Evolutionary conservation across 2,888 invertebrate species (phyloP), one percentile per base, ranked within the genome.

Genomic region (Ashinkailepas kermadecensis): DNA sequence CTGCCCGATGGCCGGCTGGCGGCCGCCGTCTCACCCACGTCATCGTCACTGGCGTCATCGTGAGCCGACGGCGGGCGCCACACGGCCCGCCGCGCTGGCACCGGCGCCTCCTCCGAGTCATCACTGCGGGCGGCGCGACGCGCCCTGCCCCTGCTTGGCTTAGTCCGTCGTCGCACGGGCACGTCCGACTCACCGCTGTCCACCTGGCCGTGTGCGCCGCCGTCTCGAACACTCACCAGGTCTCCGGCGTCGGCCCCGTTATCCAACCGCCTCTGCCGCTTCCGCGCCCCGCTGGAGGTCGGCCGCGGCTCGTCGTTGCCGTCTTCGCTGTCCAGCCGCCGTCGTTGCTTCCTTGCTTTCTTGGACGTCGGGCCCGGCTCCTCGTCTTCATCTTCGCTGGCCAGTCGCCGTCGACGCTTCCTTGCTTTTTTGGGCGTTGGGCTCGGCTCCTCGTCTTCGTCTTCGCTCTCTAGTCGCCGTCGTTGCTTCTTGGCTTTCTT

Each of bases 201-300:
- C 39, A 39, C 39, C 39, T 39, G 39, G 39, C 39, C 39, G 39
- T 39, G 39, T 39, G 39, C 39, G 59, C 59, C 59, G 15, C 59
- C 59, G 59, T 59, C 59, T 15, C 15, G 59, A 15, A 13, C 59
- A 59, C 59, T 59, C 59, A 59, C 59, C 59, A 59, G 12, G 59
- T 59, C 59, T 59, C 59, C 59, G 59, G 59, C 15, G 59, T 59
- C 74, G 79, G 21, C 79, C 80, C 81, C 83, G 23, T 83, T 81
- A 21, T 80, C 82, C n/a, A 74, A 57, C 15, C 81, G 67, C 12
- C 80, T 64, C 54, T 82, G 83, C 25, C 83, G 82, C 54, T 74
- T 82, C n/a, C 83, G 83, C 10, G 83, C 83, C 80, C 84, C 70
- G 54, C 83, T 65, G 67, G 83, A 83, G 56, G 83, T 65, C 39